Base-by-base conservation (phyloP, 2,113 vertebrate genomes). In the Eudyptes chrysolophus region DNA sequence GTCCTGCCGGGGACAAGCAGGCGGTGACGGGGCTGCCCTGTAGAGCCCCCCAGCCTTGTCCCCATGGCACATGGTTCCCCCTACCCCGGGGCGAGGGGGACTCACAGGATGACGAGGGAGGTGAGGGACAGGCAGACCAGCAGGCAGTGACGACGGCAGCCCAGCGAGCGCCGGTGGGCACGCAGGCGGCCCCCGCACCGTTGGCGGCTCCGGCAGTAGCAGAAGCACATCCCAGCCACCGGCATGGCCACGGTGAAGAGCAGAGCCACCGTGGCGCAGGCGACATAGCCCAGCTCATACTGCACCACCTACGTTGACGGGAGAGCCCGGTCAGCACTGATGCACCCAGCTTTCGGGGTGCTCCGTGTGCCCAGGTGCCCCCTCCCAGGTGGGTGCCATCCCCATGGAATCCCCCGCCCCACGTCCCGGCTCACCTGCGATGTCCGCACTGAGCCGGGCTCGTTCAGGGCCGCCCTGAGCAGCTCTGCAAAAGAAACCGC, bases 71-170 rank as follows among this genome's bases (percentile, higher is more conserved):
- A 10, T 1, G 1, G 30, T 2, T 72, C 5, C 32, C 16, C 19
- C 10, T 2, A 2, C 14, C 18, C 21, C 6, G 2, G 8, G 10
- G 20, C 0, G 16, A 16, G 16, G 34, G n/a, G 38, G 11, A 72
- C 97, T 98, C 96, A 99, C 98, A 99, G 97, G 71, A 98, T 97
- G 84, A 98, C 4, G 34, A 98, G 82, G 38, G 98, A 98, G 77
- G 96, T 98, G 85, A 98, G 64, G 93, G 98, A 96, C 51, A 98
- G 97, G 86, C 97, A 98, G 66, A 72, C 13, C 87, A 97, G 89
- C 97, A 98, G 97, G 52, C 94, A 76, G 71, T 84, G 95, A 4
- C 98, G 97, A 36, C 94, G 93, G 58, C 98, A 98, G 92, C 97
- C 89, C 78, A 98, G 72, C 0, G 98, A 97, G 57, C 97, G 97